Conservation (phyloP, 2,113 vertebrate species). For the Puma concolor region DNA sequence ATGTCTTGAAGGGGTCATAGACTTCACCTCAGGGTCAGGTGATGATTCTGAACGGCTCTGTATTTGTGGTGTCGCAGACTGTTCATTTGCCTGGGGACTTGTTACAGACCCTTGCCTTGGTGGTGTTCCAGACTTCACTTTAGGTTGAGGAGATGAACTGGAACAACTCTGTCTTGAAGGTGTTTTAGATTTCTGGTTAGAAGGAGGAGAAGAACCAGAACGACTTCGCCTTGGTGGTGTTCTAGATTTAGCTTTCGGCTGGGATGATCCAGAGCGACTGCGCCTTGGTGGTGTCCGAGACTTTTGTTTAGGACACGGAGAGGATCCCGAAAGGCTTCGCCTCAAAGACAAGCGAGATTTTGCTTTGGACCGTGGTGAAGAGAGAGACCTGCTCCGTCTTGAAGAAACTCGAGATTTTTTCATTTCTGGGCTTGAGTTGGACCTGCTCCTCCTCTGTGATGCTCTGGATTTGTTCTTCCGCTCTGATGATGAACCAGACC, state of each 20-base stretch:
- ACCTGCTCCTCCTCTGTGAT: slow-evolving; percentile 78
- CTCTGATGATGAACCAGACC: slow-evolving; percentile 80
- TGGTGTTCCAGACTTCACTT: slow-evolving; percentile 75
- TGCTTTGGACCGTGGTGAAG: slow-evolving; percentile 77
- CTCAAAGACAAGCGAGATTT: slow-evolving; percentile 76
- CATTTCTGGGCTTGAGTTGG: slow-evolving; percentile 74
- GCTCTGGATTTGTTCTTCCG: slow-evolving; percentile 77
- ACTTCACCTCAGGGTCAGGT: slow-evolving; percentile 69
- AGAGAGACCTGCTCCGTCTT: slow-evolving; percentile 80
- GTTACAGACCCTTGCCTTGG: slow-evolving; percentile 42
- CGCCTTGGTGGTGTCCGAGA: slow-evolving; percentile 76
- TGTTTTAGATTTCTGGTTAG: slow-evolving; percentile 75
- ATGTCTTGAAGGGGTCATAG: slow-evolving; percentile 66
- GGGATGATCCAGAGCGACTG: slow-evolving; percentile 79
- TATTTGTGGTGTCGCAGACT: slow-evolving; percentile 54
- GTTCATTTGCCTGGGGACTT: slow-evolving; percentile 65
- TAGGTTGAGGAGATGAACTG: slow-evolving; percentile 69
- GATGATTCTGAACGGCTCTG: slow-evolving; percentile 70
- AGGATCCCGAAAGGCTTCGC: slow-evolving; percentile 81
- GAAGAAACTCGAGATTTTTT: slow-evolving; percentile 76
- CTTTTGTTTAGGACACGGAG: slow-evolving; percentile 78
- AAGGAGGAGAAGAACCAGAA: slow-evolving; percentile 71
- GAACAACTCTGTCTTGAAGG: slow-evolving; percentile 67
- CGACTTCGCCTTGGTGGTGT: slow-evolving; percentile 70
- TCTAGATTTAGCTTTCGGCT: slow-evolving; percentile 69